A percentile compares a stretch with the other conserved stretches of the same genome.
Conservation (phyloP, 2,113 vertebrate species). For the Alethe castanea region DNA sequence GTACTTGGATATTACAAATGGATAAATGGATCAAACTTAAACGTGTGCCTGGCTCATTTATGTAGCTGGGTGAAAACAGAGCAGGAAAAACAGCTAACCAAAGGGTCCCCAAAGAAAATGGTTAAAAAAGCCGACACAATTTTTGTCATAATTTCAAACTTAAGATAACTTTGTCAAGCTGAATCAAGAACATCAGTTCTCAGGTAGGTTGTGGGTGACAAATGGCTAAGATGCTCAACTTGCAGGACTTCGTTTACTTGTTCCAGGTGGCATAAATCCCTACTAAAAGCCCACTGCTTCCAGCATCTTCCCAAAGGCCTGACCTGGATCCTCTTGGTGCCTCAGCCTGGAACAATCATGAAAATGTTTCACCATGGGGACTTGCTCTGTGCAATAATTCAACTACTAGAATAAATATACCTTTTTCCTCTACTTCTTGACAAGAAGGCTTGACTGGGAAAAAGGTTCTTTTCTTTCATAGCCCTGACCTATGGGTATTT, state of each 20-base stretch:
- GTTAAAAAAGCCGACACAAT: neutral
- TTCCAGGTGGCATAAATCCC: neutral
- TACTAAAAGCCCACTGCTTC: neutral
- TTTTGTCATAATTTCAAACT: neutral
- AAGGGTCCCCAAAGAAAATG: neutral
- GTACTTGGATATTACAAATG: neutral
- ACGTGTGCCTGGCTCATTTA: neutral
- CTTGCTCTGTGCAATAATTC: neutral
- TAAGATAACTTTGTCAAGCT: neutral
- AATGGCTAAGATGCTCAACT: neutral
- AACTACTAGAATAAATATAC: neutral
- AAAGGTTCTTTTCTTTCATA: neutral
- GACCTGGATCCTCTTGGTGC: neutral
- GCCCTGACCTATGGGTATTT: neutral
- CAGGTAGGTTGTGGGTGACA: neutral
- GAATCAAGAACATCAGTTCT: neutral
- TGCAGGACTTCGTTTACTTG: neutral
- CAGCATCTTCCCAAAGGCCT: neutral
- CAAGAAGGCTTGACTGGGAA: neutral
- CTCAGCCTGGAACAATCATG: neutral
- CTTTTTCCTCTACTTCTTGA: neutral
- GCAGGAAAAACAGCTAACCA: neutral
- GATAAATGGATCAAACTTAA: neutral
- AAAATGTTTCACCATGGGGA: neutral
- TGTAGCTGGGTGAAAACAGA: neutral